Evolutionary conservation across 1,140 invertebrate genomes (phyloP), one percentile per base, ranked within the genome.

Genomic region (Drosophila sp.): DNA sequence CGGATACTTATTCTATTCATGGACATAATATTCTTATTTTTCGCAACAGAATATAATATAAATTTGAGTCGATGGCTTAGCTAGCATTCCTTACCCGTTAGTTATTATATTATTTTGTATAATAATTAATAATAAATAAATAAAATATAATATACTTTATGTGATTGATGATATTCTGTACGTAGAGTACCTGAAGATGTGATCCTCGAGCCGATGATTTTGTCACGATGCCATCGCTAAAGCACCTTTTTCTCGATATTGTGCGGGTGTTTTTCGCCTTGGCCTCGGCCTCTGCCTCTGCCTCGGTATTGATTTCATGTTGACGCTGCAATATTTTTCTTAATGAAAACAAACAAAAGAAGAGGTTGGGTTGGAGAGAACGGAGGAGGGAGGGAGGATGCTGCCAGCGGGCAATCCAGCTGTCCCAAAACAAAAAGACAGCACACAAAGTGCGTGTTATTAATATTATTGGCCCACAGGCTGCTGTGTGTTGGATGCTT

Each of bases 281-380:
- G 82, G 82, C 69, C 79, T 77, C 44, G 44, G 44, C 44, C 44
- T 50, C 23, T 83, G 81, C 66, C 74, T 70, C 82, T 82, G 82
- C 69, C 75, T 71, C 79, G 83, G 84, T 89, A 89, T 89, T 89
- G 84, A 89, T 89, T 89, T 89, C 84, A 89, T 90, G 84, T 87
- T 87, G 84, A 90, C 84, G 84, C 84, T 89, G 84, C 84, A 89
- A 89, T 89, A 89, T 89, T 89, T 76, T 82, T 77, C 84, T 89
- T 89, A 89, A 89, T 89, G 84, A 89, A 89, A 89, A 89, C 84
- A 89, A 89, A 89, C 84, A 89, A 89, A 66, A 63, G 72, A 61
- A 35, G 72, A 63, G 71, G 68, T n/a, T 10, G 17, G 55, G 62
- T 67, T 60, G 38, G 66, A 55, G 6, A 44, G 72, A 75, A 55